Evolutionary conservation across 1,140 invertebrate genomes (phyloP).

Genomic region (Drosophila pachea): DNA sequence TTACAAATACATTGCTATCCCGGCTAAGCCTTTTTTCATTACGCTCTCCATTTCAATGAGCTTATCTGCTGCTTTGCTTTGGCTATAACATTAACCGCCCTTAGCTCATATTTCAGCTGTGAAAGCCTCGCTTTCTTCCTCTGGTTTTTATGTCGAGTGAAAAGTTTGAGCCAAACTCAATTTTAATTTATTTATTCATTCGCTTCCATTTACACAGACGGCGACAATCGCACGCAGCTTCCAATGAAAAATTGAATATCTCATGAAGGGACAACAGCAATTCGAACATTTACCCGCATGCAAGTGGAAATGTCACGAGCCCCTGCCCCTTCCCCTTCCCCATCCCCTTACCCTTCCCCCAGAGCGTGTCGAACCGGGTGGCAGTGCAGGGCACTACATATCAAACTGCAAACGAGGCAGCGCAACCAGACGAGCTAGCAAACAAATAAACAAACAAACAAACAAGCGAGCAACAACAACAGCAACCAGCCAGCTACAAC

Average conservation of each 20-base stretch:
- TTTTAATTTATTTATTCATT: slow-evolving; percentile 51
- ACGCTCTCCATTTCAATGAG: not conserved
- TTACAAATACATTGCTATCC: too few relatives aligned
- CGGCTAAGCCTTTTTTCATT: not conserved
- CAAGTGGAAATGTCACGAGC: slow-evolving; percentile 12
- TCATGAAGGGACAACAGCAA: slow-evolving; percentile 41
- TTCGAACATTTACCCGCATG: slow-evolving; percentile 31
- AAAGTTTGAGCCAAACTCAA: slow-evolving; percentile 33
- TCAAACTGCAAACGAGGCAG: slow-evolving; percentile 39
- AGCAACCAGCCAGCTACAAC: not conserved
- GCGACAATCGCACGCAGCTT: slow-evolving; percentile 19
- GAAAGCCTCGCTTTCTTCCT: slow-evolving; percentile 1
- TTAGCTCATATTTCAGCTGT: slow-evolving; percentile 2
- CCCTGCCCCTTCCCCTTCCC: too few relatives aligned
- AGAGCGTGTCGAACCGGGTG: slow-evolving; percentile 1
- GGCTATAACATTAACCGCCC: not conserved
- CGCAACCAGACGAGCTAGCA: slow-evolving; percentile 34
- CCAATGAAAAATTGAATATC: slow-evolving; percentile 41
- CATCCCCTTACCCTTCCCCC: too few relatives aligned
- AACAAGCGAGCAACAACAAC: slow-evolving; percentile 22
- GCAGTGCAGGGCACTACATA: slow-evolving; percentile 41
- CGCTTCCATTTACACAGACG: slow-evolving; percentile 12
- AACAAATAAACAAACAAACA: slow-evolving; percentile 27
- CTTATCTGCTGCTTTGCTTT: not conserved
- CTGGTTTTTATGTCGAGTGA: not conserved